These are phyloP conservation scores for Caenorhabditis angaria DNA, from an alignment of 2,888 invertebrate species.

Conservation along the genomic window DNA sequence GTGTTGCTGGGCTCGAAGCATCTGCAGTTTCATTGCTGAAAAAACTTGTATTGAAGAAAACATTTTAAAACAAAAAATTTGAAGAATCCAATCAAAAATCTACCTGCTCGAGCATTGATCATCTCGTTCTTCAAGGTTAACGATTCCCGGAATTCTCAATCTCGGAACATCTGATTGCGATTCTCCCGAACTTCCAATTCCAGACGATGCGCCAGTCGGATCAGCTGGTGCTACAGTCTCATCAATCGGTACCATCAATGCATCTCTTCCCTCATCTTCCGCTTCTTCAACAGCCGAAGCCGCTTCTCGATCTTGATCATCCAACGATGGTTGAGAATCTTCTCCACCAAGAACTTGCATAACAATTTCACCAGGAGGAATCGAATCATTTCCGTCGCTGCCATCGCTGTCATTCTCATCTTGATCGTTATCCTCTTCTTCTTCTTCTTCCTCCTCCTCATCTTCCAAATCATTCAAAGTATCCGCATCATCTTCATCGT, in stretches of 20 bases:
- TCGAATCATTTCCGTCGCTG: slow-evolving; percentile 14
- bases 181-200: slow-evolving; percentile 23
- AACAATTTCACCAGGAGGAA: slow-evolving; percentile 24
- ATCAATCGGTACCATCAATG: slow-evolving; percentile 18
- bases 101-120: slow-evolving; percentile 58
- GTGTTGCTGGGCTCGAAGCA: neutral
- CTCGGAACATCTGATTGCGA: slow-evolving; percentile 17
- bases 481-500: slow-evolving; percentile 21
- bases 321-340: slow-evolving; percentile 48
- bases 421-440: slow-evolving; percentile 11
- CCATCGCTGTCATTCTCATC: slow-evolving; percentile 30
- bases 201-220: slow-evolving; percentile 31
- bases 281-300: slow-evolving; percentile 57
- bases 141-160: slow-evolving; percentile 24
- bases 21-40: slow-evolving; percentile 11
- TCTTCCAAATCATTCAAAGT: slow-evolving; percentile 38
- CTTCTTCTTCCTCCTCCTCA: slow-evolving; percentile 13
- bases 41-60: neutral
- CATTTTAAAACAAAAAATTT: neutral
- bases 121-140: slow-evolving; percentile 37
- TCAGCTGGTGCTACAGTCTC: slow-evolving; percentile 38
- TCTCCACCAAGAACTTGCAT: slow-evolving; percentile 43
- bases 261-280: slow-evolving; percentile 40
- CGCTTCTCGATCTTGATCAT: slow-evolving; percentile 53
- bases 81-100: neutral